Conservation (phyloP, 2,113 vertebrate species). For the Phainopepla nitens region DNA sequence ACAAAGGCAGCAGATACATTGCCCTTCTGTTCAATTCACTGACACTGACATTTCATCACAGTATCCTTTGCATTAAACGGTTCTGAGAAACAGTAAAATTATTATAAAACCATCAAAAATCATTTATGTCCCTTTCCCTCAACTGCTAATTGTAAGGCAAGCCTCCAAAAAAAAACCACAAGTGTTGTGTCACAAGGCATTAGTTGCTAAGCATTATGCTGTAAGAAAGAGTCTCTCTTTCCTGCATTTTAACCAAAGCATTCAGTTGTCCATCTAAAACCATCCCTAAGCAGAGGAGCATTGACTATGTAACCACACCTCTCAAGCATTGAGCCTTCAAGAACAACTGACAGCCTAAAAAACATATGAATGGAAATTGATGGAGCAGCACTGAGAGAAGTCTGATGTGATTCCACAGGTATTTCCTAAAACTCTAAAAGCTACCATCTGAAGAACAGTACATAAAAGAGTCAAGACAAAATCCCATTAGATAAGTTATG, state of each 20-base stretch:
- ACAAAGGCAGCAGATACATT: background rate
- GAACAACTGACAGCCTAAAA: background rate
- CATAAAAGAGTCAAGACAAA: background rate
- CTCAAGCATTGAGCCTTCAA: background rate
- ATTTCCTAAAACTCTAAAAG: background rate
- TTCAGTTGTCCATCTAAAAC: background rate
- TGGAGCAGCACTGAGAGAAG: background rate
- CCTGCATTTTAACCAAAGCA: background rate
- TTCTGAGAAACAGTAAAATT: background rate
- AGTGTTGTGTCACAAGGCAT: background rate
- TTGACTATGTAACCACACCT: background rate
- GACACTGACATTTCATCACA: background rate
- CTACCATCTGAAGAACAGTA: background rate
- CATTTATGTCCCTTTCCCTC: background rate
- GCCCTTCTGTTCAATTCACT: background rate
- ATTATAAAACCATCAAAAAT: background rate
- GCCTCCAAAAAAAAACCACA: background rate
- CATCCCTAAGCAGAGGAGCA: background rate
- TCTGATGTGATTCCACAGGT: background rate
- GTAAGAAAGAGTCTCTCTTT: background rate
- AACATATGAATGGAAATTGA: background rate
- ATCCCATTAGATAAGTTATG: background rate
- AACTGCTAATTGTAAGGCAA: background rate
- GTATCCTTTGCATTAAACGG: background rate
- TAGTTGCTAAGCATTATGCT: background rate